Conservation (phyloP, 1,140 invertebrate genomes). For the Chymomyza costata region DNA sequence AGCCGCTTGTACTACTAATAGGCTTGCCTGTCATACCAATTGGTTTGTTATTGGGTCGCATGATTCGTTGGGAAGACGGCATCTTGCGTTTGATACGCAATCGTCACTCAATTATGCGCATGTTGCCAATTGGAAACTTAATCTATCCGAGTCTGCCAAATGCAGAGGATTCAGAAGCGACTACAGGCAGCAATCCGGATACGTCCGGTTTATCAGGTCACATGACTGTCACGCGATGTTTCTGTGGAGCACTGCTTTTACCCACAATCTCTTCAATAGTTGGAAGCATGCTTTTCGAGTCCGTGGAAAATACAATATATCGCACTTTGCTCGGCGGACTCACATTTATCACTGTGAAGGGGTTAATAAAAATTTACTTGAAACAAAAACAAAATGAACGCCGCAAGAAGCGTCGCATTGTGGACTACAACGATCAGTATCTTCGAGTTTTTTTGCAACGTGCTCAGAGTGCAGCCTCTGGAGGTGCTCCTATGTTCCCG, state of each 20-base stretch:
- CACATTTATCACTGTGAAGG: constrained; percentile 93
- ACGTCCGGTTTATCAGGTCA: constrained; percentile 82
- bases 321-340: constrained; percentile 92
- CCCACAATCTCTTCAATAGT: constrained; percentile 94
- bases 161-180: background rate
- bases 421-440: no score
- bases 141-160: no score
- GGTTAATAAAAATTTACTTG: constrained; percentile 96
- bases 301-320: constrained; percentile 90
- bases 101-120: constrained; percentile 80
- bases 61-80: constrained; percentile 97
- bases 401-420: constrained; percentile 85
- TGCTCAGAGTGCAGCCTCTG: no score
- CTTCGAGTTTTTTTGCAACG: no score
- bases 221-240: constrained; percentile 87
- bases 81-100: constrained; percentile 83
- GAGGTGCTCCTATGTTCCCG: no score
- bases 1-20: constrained; percentile 91
- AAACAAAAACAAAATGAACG: constrained; percentile 93
- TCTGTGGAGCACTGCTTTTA: constrained; percentile 93
- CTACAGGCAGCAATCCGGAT: constrained; percentile 59
- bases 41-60: constrained; percentile 89
- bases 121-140: no score
- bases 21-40: constrained; percentile 95
- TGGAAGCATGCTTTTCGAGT: constrained; percentile 92